Evolutionary conservation across 2,113 vertebrate species (phyloP), one percentile per base, ranked within the genome.

Genomic region (Myrmecobius fasciatus): DNA sequence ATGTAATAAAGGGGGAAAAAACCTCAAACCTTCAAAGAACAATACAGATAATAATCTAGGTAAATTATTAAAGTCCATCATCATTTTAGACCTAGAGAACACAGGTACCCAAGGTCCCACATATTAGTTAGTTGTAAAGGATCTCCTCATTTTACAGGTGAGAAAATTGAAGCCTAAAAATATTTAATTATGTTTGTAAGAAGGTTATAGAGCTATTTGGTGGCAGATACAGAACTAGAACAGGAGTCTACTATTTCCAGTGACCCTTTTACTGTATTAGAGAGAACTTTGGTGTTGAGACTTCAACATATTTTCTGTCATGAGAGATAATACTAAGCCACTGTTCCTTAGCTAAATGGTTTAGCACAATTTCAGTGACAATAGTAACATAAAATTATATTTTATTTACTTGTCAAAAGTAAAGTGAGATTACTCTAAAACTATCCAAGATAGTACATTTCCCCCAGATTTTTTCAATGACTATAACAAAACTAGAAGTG

Each of bases 141-240:
- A 95, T 25, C 0, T 94, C 49, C 52, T 89, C 89, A 93, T 83
- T 96, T 91, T 94, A 91, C 91, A 94, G 36, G 90, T 36, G 24
- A 96, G 91, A 93, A 92, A 47, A 56, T 1, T 24, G 28, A 89
- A 24, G 52, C 6, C 12, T 36, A 52, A 92, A 91, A 48, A 94
- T 46, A 53, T 60, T 28, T 93, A 31, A 93, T 83, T 83, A 91
- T 43, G 47, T 31, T n/a, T 83, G 11, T 11, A n/a, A n/a, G 75
- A 92, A 5, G 36, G 89, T 95, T 91, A 90, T 89, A 95, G 47
- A 95, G 91, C 46, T 31, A 90, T 46, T 24, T 53, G 12, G 48
- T 92, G 67, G 94, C 96, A 94, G 36, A 89, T 53, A 46, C 90
- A 90, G 89, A 93, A 52, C 26, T 46, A 94, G 31, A 96, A 95